Base-by-base conservation (phyloP, 1,140 invertebrate genomes). In the Ganaspis sp. region DNA sequence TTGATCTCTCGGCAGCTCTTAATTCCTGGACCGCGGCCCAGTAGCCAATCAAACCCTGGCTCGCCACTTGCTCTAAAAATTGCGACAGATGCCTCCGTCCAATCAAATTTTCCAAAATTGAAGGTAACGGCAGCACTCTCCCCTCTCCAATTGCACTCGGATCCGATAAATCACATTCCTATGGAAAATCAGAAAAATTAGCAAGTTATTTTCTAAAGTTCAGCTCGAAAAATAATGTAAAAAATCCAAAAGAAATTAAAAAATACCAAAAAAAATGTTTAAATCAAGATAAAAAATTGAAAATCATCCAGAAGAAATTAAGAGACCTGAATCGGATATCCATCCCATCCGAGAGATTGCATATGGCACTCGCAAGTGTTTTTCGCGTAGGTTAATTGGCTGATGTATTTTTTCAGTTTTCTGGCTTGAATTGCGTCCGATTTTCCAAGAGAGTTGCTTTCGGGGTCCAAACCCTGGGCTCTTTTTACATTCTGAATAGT, bases 11-110 rank as follows among this genome's bases (percentile, higher is more conserved):
- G 15, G 95, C 93, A 69, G 93, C 92, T 77, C 95, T 93, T 73
- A 98, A 90, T 89, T 97, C 96, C 85, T 98, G 96, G 0, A 98
- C 96, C n/a, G 95, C 95, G 81, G 93, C 93, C 94, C 96, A 98
- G 87, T 96, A 98, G 0, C 96, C 94, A 6, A 97, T 93, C 34
- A 97, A 89, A 34, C 95, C 95, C 87, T 96, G 95, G 58, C 94
- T 95, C 74, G 95, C 95, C 81, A 97, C 92, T 76, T 95, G 95
- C 88, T 97, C 95, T 40, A 98, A 89, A 89, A 96, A 97, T 80
- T 95, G 93, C 0, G 95, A 94, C 42, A 98, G 93, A 88, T 95
- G 95, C 79, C 94, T 92, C 42, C 95, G 91, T 0, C 95, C 85
- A 64, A 93, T 93, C 0, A 95, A 93, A 80, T 94, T 95, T 58